A percentile compares a stretch with the other conserved stretches of the same genome.
These are phyloP conservation scores for Echinops telfairi DNA, from an alignment of 2,113 vertebrate species.

Conservation along the genomic window DNA sequence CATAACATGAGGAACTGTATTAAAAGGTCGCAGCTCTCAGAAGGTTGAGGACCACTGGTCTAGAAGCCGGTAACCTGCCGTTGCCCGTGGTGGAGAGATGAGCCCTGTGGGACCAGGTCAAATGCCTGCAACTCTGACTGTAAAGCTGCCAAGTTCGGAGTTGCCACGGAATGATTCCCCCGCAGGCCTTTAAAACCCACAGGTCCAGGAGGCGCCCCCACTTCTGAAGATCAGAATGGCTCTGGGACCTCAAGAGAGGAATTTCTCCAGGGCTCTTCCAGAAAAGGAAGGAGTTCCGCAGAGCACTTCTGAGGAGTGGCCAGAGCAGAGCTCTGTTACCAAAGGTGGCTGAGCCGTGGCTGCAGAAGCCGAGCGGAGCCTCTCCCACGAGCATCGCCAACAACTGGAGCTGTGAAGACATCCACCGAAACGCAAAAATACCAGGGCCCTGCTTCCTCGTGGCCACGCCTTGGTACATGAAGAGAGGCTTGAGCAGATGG, in stretches of 20 bases:
- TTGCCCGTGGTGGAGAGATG: background rate
- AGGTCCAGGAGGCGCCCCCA: background rate
- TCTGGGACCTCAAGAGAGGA: background rate
- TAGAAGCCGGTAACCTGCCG: background rate
- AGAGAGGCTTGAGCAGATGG: background rate
- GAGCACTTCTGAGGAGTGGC: background rate
- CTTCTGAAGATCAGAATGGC: slow-evolving; percentile 7
- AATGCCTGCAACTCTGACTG: background rate
- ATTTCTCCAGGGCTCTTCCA: background rate
- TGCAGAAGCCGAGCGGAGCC: background rate
- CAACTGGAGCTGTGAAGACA: background rate
- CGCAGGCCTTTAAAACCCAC: background rate
- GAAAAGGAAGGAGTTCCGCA: background rate
- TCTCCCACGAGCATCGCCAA: background rate
- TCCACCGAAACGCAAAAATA: background rate
- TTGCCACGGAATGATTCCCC: background rate
- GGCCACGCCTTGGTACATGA: background rate
- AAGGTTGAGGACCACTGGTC: too few species aligned
- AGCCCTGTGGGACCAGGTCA: background rate
- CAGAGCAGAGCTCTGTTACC: background rate
- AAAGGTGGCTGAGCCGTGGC: background rate
- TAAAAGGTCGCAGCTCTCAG: background rate
- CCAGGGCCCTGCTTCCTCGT: background rate
- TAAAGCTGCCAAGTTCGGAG: background rate
- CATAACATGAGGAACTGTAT: too few species aligned